Evolutionary conservation across 2,888 invertebrate genomes (phyloP), one percentile per base, ranked within the genome.

Genomic region (Torymus auratus): DNA sequence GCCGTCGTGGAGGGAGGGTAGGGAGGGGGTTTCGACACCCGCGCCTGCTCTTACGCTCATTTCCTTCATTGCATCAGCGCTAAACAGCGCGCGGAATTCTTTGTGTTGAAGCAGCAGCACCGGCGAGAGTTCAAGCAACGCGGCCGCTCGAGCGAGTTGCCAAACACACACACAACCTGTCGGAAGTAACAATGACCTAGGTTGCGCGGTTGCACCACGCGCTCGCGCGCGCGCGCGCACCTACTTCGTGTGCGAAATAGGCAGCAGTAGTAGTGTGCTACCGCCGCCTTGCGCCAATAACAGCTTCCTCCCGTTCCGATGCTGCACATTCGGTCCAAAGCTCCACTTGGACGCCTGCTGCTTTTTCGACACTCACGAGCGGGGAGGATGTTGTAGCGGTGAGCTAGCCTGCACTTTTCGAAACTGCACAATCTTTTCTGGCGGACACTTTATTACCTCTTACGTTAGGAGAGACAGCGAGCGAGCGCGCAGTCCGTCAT

Each of bases 181-280:
- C 81, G 83, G 83, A 83, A 83, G 81, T 81, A 81, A 75, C 81
- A 81, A 78, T 83, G 83, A 83, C 83, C 83, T 83, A 83, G 76
- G 78, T 61, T 20, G 20, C 62, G 69, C 62, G 69, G 17, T 75
- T 79, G 78, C 78, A 56, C 23, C 82, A 72, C 53, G 2, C 73
- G 55, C 52, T 10, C 1, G 50, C 73, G 55, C 52, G 14, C 1
- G 50, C 68, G 52, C 0, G 28, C 61, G 20, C 28, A 2, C 58
- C 41, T 1, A 55, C 65, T 60, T 60, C 61, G 58, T 53, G 58
- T 53, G 61, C 67, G 62, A 78, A 78, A 71, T 28, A 58, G n/a
- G 20, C 13, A 20, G 53, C 55, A 2, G 12, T 13, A 20, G 53
- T 28, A 2, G 12, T 13, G 23, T n/a, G 12, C 11, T 14, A 15